Percentiles rank a stretch among this genome's conserved stretches.
These are phyloP conservation scores for Encarsia formosa DNA, from an alignment of 2,888 invertebrate species.

Conservation along the genomic window DNA sequence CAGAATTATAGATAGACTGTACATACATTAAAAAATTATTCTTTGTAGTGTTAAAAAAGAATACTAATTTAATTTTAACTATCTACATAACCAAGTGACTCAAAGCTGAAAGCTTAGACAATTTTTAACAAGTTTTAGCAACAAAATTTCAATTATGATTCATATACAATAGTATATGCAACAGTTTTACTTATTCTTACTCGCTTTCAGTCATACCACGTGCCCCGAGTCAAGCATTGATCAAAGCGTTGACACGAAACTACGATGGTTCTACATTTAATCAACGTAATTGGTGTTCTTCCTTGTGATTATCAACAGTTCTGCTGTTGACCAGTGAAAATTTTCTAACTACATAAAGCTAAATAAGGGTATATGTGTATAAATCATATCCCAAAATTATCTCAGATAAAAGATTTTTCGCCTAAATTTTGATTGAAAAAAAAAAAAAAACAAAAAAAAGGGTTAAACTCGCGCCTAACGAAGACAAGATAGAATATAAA, in stretches of 20 bases:
- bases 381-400: constrained; percentile 20
- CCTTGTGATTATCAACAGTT: constrained; percentile 49
- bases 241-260: constrained; percentile 32
- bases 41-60: too few relatives aligned
- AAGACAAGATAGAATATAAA: too few relatives aligned
- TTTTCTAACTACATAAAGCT: constrained; percentile 46
- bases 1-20: too few relatives aligned
- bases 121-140: constrained; percentile 40
- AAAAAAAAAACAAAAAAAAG: too few relatives aligned
- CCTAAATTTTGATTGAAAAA: too few relatives aligned
- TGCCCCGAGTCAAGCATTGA: constrained; percentile 32
- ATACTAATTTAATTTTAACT: constrained; percentile 23
- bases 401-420: constrained; percentile 10
- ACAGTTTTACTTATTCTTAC: constrained; percentile 38
- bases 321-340: constrained; percentile 46
- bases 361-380: constrained; percentile 20
- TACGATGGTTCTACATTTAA: constrained; percentile 38
- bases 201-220: constrained; percentile 48
- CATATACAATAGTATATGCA: constrained; percentile 29
- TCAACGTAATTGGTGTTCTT: constrained; percentile 51
- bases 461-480: too few relatives aligned
- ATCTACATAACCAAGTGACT: constrained; percentile 34
- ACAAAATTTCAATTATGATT: constrained; percentile 24
- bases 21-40: too few relatives aligned
- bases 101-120: constrained; percentile 43